A percentile compares a stretch with the other conserved stretches of the same genome.
Evolutionary conservation across 2,797 vertebrate genomes (phyloP).

Genomic region (Rhinoraja longicauda): DNA sequence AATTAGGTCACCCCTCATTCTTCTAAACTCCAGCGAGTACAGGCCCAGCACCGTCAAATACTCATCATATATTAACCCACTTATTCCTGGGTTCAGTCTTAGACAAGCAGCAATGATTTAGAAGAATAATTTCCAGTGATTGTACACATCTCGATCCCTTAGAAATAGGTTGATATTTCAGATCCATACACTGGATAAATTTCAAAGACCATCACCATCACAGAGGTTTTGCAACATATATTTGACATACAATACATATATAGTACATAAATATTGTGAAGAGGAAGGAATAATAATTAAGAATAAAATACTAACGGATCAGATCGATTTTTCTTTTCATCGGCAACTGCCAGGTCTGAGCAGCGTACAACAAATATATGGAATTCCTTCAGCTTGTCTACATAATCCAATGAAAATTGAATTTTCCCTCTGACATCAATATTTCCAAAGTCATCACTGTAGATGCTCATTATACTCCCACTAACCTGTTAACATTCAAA

Average conservation of each 20-base stretch:
- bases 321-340: constrained; percentile 76
- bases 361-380: constrained; percentile 85
- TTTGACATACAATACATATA: background rate
- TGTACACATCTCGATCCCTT: background rate
- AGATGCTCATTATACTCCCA: constrained; percentile 76
- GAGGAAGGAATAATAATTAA: background rate
- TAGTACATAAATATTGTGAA: background rate
- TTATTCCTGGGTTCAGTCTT: background rate
- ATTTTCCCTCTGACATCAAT: constrained; percentile 78
- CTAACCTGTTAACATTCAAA: constrained; percentile 61
- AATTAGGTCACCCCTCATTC: too few species aligned
- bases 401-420: constrained; percentile 82
- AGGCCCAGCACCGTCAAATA: too few species aligned
- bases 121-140: background rate
- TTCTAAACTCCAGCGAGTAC: too few species aligned
- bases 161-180: background rate
- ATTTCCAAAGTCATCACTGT: constrained; percentile 67
- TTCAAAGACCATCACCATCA: background rate
- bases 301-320: constrained; percentile 73
- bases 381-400: constrained; percentile 77
- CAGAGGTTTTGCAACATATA: background rate
- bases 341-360: constrained; percentile 74
- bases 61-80: background rate
- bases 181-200: background rate
- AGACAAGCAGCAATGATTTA: background rate